Conservation (phyloP, 1,140 invertebrate species). For the Caligus rogercresseyi region DNA sequence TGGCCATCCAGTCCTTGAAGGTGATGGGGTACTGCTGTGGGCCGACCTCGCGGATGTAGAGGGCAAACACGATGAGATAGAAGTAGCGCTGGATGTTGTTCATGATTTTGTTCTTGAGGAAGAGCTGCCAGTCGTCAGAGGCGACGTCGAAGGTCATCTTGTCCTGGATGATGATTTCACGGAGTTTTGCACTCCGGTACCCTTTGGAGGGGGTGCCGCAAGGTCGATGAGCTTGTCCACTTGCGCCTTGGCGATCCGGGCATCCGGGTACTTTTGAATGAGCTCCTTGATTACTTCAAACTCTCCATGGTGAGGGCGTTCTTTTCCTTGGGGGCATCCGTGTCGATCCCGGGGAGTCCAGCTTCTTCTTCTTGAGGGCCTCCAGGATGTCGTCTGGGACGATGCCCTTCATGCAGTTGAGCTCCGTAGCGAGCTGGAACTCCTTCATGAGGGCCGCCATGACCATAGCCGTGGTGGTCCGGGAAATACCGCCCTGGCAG, state of each 20-base stretch:
- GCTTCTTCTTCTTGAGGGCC: constrained; percentile 20
- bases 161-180: constrained; percentile 17
- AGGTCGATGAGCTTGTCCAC: constrained; percentile 19
- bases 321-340: constrained; percentile 11
- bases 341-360: constrained; percentile 16
- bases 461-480: constrained; percentile 18
- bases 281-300: constrained; percentile 19
- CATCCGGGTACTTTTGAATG: neutral
- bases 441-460: constrained; percentile 17
- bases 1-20: constrained; percentile 17
- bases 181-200: constrained; percentile 17
- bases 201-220: constrained; percentile 18
- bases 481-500: constrained; percentile 16
- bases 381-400: constrained; percentile 20
- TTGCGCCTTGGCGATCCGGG: constrained; percentile 19
- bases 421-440: constrained; percentile 14
- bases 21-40: constrained; percentile 8
- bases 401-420: constrained; percentile 17
- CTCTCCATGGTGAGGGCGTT: constrained; percentile 15
- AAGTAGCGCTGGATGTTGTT: constrained; percentile 20
- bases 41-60: constrained; percentile 17
- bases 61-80: constrained; percentile 19
- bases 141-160: constrained; percentile 20
- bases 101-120: constrained; percentile 19
- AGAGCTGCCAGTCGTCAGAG: constrained; percentile 17